Conservation (phyloP, 2,888 invertebrate species). For the Eulithis testata region DNA sequence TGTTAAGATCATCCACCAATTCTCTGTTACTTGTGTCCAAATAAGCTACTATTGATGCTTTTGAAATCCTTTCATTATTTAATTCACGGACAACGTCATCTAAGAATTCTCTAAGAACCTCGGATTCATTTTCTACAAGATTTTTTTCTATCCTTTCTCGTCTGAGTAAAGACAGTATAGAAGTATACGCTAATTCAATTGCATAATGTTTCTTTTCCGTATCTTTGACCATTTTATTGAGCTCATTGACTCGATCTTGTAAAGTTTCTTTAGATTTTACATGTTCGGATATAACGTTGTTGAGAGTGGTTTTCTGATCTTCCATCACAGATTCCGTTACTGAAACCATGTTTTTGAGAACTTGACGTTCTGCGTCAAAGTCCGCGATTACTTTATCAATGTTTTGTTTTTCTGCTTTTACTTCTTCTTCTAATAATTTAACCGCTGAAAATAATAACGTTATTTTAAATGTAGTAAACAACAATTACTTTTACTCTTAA, state of each 20-base stretch:
- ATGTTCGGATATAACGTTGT: slow-evolving; percentile 54
- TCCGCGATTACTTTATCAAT: slow-evolving; percentile 61
- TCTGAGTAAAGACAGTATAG: slow-evolving; percentile 39
- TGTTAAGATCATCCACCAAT: slow-evolving; percentile 40
- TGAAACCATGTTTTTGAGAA: slow-evolving; percentile 67
- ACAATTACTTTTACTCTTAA: too few relatives aligned
- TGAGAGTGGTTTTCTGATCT: slow-evolving; percentile 59
- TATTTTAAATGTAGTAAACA: neutral
- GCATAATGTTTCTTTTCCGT: slow-evolving; percentile 46
- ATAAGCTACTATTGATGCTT: slow-evolving; percentile 35
- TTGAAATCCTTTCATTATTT: slow-evolving; percentile 33
- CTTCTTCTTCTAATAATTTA: slow-evolving; percentile 54
- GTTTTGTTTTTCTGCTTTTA: slow-evolving; percentile 56
- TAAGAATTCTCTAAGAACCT: slow-evolving; percentile 37
- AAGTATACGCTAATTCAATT: slow-evolving; percentile 46
- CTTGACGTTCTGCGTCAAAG: slow-evolving; percentile 65
- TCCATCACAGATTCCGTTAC: slow-evolving; percentile 72
- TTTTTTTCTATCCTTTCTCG: slow-evolving; percentile 42
- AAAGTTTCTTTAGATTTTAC: slow-evolving; percentile 51
- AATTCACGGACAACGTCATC: slow-evolving; percentile 43
- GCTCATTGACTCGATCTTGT: slow-evolving; percentile 48
- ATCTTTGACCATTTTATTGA: slow-evolving; percentile 39
- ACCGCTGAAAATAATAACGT: slow-evolving; percentile 27
- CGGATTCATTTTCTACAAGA: slow-evolving; percentile 41
- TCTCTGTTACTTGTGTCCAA: slow-evolving; percentile 45